Conservation (phyloP, 1,140 invertebrate genomes). For the Phenacoccus solenopsis region DNA sequence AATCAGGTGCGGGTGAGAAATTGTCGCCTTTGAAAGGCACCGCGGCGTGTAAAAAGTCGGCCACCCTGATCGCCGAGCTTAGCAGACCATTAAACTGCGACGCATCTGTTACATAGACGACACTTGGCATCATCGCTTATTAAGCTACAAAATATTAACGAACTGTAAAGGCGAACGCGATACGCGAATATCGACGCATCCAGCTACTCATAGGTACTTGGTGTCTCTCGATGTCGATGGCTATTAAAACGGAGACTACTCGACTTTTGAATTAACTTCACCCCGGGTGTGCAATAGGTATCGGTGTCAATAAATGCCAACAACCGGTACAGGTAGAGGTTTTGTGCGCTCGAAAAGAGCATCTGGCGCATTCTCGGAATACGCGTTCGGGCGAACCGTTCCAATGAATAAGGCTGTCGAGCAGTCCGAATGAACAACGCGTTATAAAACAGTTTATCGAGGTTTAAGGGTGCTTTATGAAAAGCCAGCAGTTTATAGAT, state of each 20-base stretch:
- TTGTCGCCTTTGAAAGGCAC: background rate
- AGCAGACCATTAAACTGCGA: background rate
- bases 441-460: background rate
- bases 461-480: background rate
- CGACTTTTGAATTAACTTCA: too few relatives aligned
- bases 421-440: background rate
- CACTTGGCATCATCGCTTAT: background rate
- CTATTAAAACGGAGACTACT: too few relatives aligned
- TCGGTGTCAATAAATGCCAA: too few relatives aligned
- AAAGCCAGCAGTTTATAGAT: background rate
- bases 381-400: too few relatives aligned
- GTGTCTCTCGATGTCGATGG: too few relatives aligned
- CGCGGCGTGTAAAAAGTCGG: background rate
- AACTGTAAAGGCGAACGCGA: background rate
- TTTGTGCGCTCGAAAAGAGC: too few relatives aligned
- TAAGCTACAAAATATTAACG: background rate
- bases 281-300: too few relatives aligned
- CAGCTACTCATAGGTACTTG: too few relatives aligned
- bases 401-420: too few relatives aligned
- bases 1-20: background rate
- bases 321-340: too few relatives aligned
- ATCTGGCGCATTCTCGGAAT: too few relatives aligned
- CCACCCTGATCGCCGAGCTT: background rate
- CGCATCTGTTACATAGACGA: background rate
- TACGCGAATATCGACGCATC: too few relatives aligned